phyloP scores from a whole-genome alignment of 2,888 invertebrate genomes.

The Pristionchus exspectatus region DNA sequence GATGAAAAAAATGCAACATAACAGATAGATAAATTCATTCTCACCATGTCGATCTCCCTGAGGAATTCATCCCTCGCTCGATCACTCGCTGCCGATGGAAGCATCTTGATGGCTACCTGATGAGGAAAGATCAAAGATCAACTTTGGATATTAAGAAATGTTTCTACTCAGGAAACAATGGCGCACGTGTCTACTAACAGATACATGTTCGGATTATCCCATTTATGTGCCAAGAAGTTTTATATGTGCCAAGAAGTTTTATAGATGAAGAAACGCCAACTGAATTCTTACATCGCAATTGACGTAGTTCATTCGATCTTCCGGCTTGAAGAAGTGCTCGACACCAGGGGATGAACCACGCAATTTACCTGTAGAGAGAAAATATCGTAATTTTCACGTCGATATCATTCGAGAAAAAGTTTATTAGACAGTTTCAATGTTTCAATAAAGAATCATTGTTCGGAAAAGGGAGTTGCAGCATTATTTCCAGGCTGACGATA shows the following conservation, averaged over 20 bases:
- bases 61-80: slow-evolving; percentile 68
- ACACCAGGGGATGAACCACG: slow-evolving; percentile 71
- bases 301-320: slow-evolving; percentile 59
- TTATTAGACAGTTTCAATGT: not conserved
- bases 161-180: too few relatives aligned
- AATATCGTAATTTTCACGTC: not conserved
- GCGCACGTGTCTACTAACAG: too few relatives aligned
- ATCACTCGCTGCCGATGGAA: slow-evolving; percentile 73
- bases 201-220: too few relatives aligned
- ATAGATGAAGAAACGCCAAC: not conserved
- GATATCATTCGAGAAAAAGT: not conserved
- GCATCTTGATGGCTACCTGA: slow-evolving; percentile 65
- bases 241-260: too few relatives aligned
- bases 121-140: slow-evolving; percentile 44
- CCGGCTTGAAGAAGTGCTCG: slow-evolving; percentile 67
- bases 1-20: not conserved
- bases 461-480: not conserved
- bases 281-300: slow-evolving; percentile 61
- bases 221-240: too few relatives aligned
- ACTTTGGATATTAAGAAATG: not conserved
- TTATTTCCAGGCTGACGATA: not conserved
- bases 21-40: too few relatives aligned
- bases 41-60: slow-evolving; percentile 72
- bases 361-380: slow-evolving; percentile 66
- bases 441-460: not conserved